Conservation (phyloP, 2,113 vertebrate genomes). For the Tauraco erythrolophus region DNA sequence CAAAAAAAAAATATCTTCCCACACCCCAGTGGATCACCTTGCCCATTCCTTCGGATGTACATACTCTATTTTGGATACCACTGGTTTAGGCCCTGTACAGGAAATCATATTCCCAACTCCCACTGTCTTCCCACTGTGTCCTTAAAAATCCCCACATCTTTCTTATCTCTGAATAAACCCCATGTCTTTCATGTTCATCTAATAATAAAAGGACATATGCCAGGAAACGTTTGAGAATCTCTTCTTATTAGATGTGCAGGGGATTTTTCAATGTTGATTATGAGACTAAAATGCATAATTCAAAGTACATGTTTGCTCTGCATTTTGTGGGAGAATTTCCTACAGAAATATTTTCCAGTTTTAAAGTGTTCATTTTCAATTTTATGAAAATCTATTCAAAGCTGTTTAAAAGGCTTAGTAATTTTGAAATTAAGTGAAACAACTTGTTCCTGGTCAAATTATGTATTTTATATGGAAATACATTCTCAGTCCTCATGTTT, state of each 20-base stretch:
- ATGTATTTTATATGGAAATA: not conserved
- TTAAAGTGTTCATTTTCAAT: not conserved
- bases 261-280: not conserved
- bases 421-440: not conserved
- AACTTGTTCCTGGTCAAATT: not conserved
- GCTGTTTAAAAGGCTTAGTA: not conserved
- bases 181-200: rapidly evolving
- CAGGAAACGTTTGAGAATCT: not conserved
- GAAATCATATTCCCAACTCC: not conserved
- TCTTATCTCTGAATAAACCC: not conserved
- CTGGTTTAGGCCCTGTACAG: not conserved
- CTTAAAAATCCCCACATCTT: not conserved
- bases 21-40: not conserved
- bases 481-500: not conserved
- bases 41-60: not conserved
- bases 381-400: not conserved
- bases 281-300: not conserved
- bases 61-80: not conserved
- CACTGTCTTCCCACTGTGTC: not conserved
- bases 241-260: not conserved
- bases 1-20: not conserved
- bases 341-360: not conserved
- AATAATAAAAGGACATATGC: not conserved
- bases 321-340: not conserved
- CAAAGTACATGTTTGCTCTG: not conserved